Evolutionary conservation across 2,113 vertebrate genomes (phyloP).

Genomic region (Spilogale gracilis): DNA sequence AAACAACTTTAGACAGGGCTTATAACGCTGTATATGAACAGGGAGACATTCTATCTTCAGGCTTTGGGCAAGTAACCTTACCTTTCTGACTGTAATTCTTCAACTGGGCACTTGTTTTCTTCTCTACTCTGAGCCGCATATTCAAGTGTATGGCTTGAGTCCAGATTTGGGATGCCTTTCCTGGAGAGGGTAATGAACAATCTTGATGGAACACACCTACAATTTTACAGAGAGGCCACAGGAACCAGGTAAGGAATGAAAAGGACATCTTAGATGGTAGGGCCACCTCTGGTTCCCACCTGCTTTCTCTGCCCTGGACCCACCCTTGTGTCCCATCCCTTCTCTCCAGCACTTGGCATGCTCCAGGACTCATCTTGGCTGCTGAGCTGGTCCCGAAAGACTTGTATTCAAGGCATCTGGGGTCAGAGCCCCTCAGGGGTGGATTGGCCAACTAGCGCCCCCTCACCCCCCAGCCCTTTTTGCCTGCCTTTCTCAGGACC

Average conservation of each 20-base stretch:
- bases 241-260: background rate
- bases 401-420: background rate
- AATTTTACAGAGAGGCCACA: background rate
- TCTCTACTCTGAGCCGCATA: background rate
- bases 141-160: background rate
- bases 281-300: background rate
- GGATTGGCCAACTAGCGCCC: background rate
- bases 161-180: background rate
- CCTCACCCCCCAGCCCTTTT: no score
- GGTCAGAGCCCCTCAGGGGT: background rate
- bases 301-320: background rate
- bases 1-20: background rate
- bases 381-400: background rate
- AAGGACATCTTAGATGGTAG: background rate
- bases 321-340: fast-evolving
- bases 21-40: background rate
- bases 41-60: background rate
- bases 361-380: background rate
- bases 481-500: background rate
- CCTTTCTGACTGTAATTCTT: background rate
- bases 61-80: background rate
- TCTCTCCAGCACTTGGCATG: background rate
- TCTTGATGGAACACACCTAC: background rate
- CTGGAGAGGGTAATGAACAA: background rate
- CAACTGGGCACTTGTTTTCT: background rate